phyloP scores from a whole-genome alignment of 2,797 vertebrate species.

The Takifugu rubripes region DNA sequence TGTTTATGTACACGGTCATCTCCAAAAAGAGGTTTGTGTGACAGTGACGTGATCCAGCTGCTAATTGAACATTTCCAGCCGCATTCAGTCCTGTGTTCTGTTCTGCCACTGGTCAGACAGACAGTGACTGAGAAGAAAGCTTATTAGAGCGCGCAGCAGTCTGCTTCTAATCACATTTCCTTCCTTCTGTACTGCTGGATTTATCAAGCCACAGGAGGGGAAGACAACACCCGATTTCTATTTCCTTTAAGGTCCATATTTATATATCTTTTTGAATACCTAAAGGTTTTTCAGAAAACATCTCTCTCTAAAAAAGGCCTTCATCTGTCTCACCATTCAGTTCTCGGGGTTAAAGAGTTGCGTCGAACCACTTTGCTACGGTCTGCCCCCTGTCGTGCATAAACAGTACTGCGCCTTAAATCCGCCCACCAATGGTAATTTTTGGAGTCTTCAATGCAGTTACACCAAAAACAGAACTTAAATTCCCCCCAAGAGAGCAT shows the following conservation, averaged over 20 bases:
- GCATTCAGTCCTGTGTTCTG: slow-evolving; percentile 28
- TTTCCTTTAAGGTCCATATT: no score
- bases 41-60: slow-evolving; percentile 35
- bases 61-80: slow-evolving; percentile 45
- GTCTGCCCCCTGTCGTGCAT: slow-evolving; percentile 43
- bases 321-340: slow-evolving; percentile 19
- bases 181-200: slow-evolving; percentile 43
- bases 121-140: slow-evolving; percentile 47
- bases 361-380: slow-evolving; percentile 18
- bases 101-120: slow-evolving; percentile 31
- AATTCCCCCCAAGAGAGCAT: no score
- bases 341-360: slow-evolving; percentile 17
- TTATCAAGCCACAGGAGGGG: slow-evolving; percentile 33
- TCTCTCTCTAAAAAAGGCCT: slow-evolving; percentile 4
- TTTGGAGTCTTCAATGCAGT: no score
- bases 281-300: not conserved
- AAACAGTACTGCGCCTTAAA: slow-evolving; percentile 21
- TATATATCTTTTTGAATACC: not conserved
- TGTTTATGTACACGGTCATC: slow-evolving; percentile 29
- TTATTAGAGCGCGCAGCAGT: slow-evolving; percentile 48
- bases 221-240: slow-evolving; percentile 15
- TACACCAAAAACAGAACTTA: no score
- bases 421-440: not conserved
- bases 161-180: slow-evolving; percentile 65
- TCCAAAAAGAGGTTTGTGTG: slow-evolving; percentile 25